Conservation (phyloP, 2,797 vertebrate species). For the Smutsia temminckii region DNA sequence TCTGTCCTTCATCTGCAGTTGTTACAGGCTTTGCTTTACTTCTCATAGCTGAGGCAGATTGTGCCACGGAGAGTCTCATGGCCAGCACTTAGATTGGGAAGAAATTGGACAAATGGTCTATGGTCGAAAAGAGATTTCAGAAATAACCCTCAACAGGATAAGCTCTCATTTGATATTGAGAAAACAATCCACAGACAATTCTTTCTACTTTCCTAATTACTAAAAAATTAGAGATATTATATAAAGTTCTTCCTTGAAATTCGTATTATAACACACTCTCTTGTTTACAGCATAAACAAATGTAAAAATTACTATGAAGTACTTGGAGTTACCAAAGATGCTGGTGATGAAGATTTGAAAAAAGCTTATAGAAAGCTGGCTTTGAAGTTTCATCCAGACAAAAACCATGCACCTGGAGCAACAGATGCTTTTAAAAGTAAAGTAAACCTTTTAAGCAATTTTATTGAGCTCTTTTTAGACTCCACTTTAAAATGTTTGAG, state of each 20-base stretch:
- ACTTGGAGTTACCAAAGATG: constrained; percentile 93
- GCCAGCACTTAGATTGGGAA: background rate
- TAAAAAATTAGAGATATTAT: constrained; percentile 12
- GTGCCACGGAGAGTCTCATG: background rate
- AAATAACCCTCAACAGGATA: background rate
- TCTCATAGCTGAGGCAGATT: background rate
- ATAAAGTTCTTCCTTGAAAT: constrained; percentile 52
- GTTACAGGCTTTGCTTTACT: background rate
- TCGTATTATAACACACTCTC: constrained; percentile 46
- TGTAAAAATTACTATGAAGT: constrained; percentile 99
- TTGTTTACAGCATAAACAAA: constrained; percentile 93
- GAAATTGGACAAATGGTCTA: background rate
- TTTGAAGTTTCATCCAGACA: constrained; percentile 98
- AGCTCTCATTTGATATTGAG: background rate
- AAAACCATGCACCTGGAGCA: constrained; percentile 97
- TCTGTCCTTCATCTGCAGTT: background rate
- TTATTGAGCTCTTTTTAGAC: constrained; percentile 49
- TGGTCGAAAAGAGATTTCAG: background rate
- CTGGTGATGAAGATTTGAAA: constrained; percentile 96
- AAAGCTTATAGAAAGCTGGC: constrained; percentile 97
- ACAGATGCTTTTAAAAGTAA: constrained; percentile 99
- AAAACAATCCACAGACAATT: background rate
- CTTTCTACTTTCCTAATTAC: constrained; percentile 33
- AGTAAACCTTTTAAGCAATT: constrained; percentile 55
- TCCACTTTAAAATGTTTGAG: background rate